These are phyloP conservation scores for Tholera decimalis DNA, from an alignment of 2,888 invertebrate genomes.

Conservation along the genomic window DNA sequence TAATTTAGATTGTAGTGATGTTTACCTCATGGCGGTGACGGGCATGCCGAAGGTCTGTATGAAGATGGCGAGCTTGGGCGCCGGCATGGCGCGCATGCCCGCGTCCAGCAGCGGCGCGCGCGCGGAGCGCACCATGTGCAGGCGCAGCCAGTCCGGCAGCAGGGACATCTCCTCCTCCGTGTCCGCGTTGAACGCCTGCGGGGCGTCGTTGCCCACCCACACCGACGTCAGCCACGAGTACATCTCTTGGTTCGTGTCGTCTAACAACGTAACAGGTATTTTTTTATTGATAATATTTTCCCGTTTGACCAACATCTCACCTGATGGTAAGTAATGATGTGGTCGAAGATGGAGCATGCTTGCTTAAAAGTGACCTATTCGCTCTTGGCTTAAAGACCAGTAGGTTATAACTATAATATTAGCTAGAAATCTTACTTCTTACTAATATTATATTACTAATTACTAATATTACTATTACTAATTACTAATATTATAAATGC, in stretches of 20 bases:
- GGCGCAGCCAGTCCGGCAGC: conserved; percentile 98
- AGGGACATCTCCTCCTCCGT: conserved; percentile 96
- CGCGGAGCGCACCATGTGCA: conserved; percentile 97
- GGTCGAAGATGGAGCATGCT: too few relatives aligned
- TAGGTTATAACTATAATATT: too few relatives aligned
- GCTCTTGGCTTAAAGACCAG: too few relatives aligned
- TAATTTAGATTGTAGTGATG: too few relatives aligned
- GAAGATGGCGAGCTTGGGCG: conserved; percentile 97
- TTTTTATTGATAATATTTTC: background rate
- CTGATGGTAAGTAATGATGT: too few relatives aligned
- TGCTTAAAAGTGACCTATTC: too few relatives aligned
- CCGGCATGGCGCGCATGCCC: conserved; percentile 96
- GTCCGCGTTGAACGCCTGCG: conserved; percentile 93
- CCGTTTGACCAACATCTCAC: too few relatives aligned
- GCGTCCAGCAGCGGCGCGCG: conserved; percentile 96
- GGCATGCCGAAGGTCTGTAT: conserved; percentile 98
- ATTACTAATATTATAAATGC: too few relatives aligned
- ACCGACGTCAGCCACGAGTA: conserved; percentile 92
- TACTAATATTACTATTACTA: too few relatives aligned
- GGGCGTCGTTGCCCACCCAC: conserved; percentile 96
- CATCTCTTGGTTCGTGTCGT: conserved; percentile 91
- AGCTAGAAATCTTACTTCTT: too few relatives aligned
- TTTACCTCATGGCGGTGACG: conserved; percentile 95
- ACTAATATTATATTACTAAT: too few relatives aligned
- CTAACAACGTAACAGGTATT: conserved; percentile 61